Conservation (phyloP, 2,888 invertebrate genomes). For the Eupeodes latifasciatus region DNA sequence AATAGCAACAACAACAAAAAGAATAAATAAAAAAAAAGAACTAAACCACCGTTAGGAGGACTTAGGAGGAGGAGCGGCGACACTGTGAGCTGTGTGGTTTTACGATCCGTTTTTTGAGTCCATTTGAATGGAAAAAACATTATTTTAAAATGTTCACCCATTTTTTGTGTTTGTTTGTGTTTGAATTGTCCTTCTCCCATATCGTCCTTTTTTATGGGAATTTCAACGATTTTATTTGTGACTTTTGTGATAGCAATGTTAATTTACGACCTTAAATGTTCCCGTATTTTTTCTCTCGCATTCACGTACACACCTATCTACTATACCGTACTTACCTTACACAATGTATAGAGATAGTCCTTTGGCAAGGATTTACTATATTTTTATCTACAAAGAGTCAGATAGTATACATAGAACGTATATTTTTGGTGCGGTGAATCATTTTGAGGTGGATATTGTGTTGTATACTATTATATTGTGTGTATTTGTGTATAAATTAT, state of each 20-base stretch:
- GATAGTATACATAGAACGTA: background rate
- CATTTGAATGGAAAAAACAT: constrained; percentile 54
- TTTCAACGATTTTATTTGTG: constrained; percentile 53
- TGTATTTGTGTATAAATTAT: constrained; percentile 6
- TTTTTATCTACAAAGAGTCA: constrained; percentile 50
- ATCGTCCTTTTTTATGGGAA: constrained; percentile 41
- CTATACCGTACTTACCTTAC: background rate
- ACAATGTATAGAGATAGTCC: background rate
- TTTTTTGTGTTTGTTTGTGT: background rate
- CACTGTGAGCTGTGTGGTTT: background rate
- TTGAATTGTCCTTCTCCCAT: background rate
- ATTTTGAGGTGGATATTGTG: constrained; percentile 45
- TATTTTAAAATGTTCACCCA: constrained; percentile 25
- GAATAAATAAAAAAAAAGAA: background rate
- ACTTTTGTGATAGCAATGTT: constrained; percentile 63
- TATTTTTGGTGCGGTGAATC: constrained; percentile 43
- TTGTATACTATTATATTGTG: background rate
- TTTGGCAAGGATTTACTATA: constrained; percentile 20
- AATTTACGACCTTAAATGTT: constrained; percentile 59
- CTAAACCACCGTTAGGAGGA: constrained; percentile 17
- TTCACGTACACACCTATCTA: background rate
- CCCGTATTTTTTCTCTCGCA: constrained; percentile 10
- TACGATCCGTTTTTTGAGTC: background rate
- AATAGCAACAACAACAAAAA: background rate
- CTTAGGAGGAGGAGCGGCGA: background rate